Percentiles rank a stretch among this genome's conserved stretches.
These are phyloP conservation scores for Habropoda laboriosa DNA, from an alignment of 1,140 invertebrate species.

Conservation along the genomic window DNA sequence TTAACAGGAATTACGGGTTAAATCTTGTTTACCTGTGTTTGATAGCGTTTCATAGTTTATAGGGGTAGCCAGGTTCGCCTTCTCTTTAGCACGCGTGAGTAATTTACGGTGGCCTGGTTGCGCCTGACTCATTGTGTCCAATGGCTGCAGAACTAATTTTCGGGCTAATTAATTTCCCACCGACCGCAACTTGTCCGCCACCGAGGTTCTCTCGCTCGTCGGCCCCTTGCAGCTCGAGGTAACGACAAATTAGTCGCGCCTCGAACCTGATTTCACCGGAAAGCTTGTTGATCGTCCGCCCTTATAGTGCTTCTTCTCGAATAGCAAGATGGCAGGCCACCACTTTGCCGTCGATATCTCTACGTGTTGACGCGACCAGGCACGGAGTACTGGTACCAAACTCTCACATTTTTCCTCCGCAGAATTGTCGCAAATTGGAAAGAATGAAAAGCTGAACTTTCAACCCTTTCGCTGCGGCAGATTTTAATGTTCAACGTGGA, in stretches of 20 bases:
- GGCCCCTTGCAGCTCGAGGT: neutral
- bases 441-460: too few species aligned
- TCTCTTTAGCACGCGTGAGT: slow-evolving; percentile 20
- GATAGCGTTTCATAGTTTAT: neutral
- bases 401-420: too few species aligned
- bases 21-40: neutral
- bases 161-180: slow-evolving; percentile 41
- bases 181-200: slow-evolving; percentile 2
- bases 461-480: too few species aligned
- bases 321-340: neutral
- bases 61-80: neutral
- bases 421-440: too few species aligned
- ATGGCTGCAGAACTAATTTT: slow-evolving; percentile 40
- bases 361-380: too few species aligned
- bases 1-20: neutral
- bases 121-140: slow-evolving; percentile 29
- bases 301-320: neutral
- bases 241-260: neutral
- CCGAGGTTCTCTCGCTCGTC: neutral
- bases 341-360: too few species aligned
- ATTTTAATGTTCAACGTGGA: too few species aligned
- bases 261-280: neutral
- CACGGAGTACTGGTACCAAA: too few species aligned
- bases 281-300: too few species aligned
- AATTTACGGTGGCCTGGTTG: slow-evolving; percentile 25